Base-by-base conservation (phyloP, 2,888 invertebrate species). In the Pinctada fucata region DNA sequence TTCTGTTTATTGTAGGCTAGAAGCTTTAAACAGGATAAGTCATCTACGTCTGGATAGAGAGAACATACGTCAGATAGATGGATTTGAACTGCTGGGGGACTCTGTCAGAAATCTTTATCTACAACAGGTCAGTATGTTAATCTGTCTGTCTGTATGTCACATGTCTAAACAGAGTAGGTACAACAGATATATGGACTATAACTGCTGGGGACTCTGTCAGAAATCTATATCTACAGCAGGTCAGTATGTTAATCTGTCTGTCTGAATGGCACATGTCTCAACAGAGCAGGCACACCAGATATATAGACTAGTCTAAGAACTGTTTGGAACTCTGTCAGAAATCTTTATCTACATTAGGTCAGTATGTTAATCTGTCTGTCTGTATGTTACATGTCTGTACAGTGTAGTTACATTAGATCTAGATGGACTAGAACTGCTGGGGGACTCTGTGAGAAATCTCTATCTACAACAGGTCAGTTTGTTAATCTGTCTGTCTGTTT, bases 11-110 rank as follows among this genome's bases (percentile, higher is more conserved):
- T 76, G 5, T 51, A 90, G 90, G 65, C 76, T 89, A 49, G 76
- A 85, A 51, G 85, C 86, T 45, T 76, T 91, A 50, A 87, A 88
- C 72, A 83, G 89, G 76, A 88, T 90, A 63, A 89, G 87, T n/a
- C 89, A 90, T 75, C 80, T 91, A 6, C 83, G 91, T 64, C 82
- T 91, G 8, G 91, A 91, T 80, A 84, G 91, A 71, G 91, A 90
- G 79, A 88, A 86, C 65, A 89, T 91, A 66, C 81, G 81, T 13
- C 79, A 88, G 45, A 90, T 91, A 71, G 91, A 91, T 80, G 86
- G 86, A 76, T 79, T 90, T n/a, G 90, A 91, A 69, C 82, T 91
- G 4, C 84, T 91, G n/a, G 89, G 90, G 3, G 84, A 86, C 45
- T 85, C 76, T 47, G 88, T 91, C 6, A 89, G 88, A 50, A 89